Evolutionary conservation across 2,113 vertebrate genomes (phyloP).

Genomic region (Martes martes): DNA sequence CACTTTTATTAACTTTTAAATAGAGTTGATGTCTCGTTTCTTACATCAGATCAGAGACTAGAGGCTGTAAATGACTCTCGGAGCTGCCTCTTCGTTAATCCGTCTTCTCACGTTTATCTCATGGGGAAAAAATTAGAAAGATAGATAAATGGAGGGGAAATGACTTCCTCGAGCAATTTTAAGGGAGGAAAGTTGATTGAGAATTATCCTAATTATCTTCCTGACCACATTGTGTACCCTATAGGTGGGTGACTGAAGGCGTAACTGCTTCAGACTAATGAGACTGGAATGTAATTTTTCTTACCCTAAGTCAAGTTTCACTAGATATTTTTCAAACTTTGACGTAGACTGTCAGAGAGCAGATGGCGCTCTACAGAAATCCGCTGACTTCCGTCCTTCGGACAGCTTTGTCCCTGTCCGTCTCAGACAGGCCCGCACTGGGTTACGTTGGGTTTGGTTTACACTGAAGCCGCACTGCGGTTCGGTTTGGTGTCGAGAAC

Average conservation of each 20-base stretch:
- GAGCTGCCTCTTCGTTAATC: not conserved
- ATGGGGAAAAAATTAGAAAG: not conserved
- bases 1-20: not conserved
- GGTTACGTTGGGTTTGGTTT: not conserved
- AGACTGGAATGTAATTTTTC: not conserved
- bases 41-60: not conserved
- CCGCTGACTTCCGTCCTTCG: not conserved
- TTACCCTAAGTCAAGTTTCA: not conserved
- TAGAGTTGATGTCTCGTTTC: not conserved
- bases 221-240: not conserved
- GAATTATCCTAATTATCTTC: conserved; percentile 5
- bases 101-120: not conserved
- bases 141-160: not conserved
- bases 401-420: rapidly evolving
- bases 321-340: not conserved
- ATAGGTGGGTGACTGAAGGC: not conserved
- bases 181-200: not conserved
- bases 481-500: not conserved
- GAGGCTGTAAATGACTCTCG: not conserved
- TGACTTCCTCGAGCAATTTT: not conserved
- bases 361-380: not conserved
- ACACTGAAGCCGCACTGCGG: rapidly evolving
- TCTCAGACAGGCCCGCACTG: not conserved
- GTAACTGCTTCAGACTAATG: not conserved
- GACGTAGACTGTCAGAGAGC: not conserved